Conservation (phyloP, 2,113 vertebrate species). For the Macquaria australasica region DNA sequence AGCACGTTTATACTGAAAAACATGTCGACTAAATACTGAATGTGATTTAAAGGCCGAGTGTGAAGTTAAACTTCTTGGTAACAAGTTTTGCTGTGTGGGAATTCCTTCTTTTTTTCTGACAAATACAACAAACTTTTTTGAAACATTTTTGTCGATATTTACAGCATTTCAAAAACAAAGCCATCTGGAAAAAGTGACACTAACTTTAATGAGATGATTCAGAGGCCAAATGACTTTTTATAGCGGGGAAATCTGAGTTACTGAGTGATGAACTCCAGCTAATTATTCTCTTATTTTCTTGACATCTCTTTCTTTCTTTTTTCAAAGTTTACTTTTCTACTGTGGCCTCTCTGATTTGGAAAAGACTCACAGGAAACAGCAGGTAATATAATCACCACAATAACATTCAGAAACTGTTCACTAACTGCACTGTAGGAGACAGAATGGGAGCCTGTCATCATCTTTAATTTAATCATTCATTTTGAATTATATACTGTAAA, state of each 20-base stretch:
- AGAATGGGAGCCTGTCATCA: too few relatives aligned
- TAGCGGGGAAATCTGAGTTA: neutral
- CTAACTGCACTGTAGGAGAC: neutral
- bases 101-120: neutral
- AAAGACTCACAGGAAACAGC: neutral
- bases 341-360: neutral
- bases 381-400: neutral
- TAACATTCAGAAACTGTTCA: neutral
- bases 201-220: neutral
- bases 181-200: neutral
- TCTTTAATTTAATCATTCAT: neutral
- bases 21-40: neutral
- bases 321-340: neutral
- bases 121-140: neutral
- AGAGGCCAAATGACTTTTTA: neutral
- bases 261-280: too few relatives aligned
- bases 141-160: neutral
- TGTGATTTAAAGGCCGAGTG: neutral
- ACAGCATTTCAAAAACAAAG: neutral
- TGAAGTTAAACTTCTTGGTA: neutral
- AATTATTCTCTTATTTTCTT: too few relatives aligned
- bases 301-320: neutral
- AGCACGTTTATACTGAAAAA: neutral
- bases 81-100: neutral
- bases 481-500: neutral